Evolutionary conservation across 2,113 vertebrate genomes (phyloP), one percentile per base, ranked within the genome.

Genomic region (Python bivittatus): DNA sequence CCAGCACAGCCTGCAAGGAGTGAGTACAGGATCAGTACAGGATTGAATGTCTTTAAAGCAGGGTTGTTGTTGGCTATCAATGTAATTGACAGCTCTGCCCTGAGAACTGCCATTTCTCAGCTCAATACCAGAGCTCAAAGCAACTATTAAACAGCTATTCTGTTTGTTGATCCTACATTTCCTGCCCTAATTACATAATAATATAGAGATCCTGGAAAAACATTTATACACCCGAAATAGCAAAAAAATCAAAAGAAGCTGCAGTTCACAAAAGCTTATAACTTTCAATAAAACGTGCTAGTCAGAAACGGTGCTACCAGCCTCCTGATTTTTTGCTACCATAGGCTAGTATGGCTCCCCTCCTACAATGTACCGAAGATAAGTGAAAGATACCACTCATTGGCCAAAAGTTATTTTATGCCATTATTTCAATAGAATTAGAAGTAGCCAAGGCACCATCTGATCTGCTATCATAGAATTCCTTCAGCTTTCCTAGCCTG

Each of bases 1-100:
- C 97, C 90, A 98, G 94, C 72, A 98, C 98, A 0, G 97, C 97
- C 98, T 98, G 95, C 23, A 86, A 57, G 10, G 85, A 38, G 48
- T 4, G 2, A 86, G 10, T 68, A 10, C 10, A 90, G n/a, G 44
- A 17, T 60, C 52, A 90, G n/a, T 2, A 1, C 44, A 17, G 86
- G 91, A 87, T 94, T 84, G 52, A 53, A 9, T 20, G 33, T 17
- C 33, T 22, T 79, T 9, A 3, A 48, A 84, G 56, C 9, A 33
- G 44, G 56, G 33, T 9, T 27, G 48, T 48, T 48, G 48, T 48
- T 48, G 48, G 48, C 48, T 48, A 48, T 48, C 48, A 48, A 48
- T 48, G 48, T 48, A 2, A 48, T 6, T 48, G 48, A 48, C 48
- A 48, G 48, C 48, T 48, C 48, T 48, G 48, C 48, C 48, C 48